These are phyloP conservation scores for Hoplodrina ambigua DNA, from an alignment of 2,888 invertebrate species.

Conservation along the genomic window DNA sequence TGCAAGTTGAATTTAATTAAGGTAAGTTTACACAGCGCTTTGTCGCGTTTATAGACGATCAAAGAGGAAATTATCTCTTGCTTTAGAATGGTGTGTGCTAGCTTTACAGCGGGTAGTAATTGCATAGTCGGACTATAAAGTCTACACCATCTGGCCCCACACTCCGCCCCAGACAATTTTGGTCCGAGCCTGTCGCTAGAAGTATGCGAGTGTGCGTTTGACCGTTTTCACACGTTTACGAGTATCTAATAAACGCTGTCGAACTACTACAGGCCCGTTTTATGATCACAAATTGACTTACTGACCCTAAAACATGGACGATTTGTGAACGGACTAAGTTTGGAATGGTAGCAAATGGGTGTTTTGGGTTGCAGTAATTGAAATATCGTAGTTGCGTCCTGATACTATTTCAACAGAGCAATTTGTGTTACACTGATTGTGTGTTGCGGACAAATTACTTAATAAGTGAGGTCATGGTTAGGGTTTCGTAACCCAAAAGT, in stretches of 20 bases:
- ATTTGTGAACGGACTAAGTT: slow-evolving; percentile 42
- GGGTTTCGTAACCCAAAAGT: not conserved
- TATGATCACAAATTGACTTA: slow-evolving; percentile 53
- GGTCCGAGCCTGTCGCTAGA: slow-evolving; percentile 8
- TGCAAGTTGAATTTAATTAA: slow-evolving; percentile 28
- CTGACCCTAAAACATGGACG: slow-evolving; percentile 34
- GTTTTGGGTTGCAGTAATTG: slow-evolving; percentile 38
- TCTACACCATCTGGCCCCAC: slow-evolving; percentile 56
- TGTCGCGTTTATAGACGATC: slow-evolving; percentile 32
- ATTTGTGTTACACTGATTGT: slow-evolving; percentile 35
- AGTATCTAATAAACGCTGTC: slow-evolving; percentile 38
- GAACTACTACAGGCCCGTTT: slow-evolving; percentile 36
- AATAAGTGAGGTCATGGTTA: slow-evolving; percentile 21
- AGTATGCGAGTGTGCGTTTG: slow-evolving; percentile 41
- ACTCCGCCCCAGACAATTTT: slow-evolving; percentile 48
- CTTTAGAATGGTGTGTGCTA: slow-evolving; percentile 42
- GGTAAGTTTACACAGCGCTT: slow-evolving; percentile 6
- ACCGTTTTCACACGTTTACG: slow-evolving; percentile 49
- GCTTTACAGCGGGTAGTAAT: slow-evolving; percentile 56
- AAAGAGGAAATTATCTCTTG: slow-evolving; percentile 46
- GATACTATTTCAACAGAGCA: slow-evolving; percentile 22
- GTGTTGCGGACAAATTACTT: slow-evolving; percentile 13
- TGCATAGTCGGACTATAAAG: slow-evolving; percentile 58
- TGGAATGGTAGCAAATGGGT: slow-evolving; percentile 26
- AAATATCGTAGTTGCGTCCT: slow-evolving; percentile 33